A percentile compares a stretch with the other conserved stretches of the same genome.
These are phyloP conservation scores for Leptinotarsa lineolata DNA, from an alignment of 1,140 invertebrate species.

Conservation along the genomic window DNA sequence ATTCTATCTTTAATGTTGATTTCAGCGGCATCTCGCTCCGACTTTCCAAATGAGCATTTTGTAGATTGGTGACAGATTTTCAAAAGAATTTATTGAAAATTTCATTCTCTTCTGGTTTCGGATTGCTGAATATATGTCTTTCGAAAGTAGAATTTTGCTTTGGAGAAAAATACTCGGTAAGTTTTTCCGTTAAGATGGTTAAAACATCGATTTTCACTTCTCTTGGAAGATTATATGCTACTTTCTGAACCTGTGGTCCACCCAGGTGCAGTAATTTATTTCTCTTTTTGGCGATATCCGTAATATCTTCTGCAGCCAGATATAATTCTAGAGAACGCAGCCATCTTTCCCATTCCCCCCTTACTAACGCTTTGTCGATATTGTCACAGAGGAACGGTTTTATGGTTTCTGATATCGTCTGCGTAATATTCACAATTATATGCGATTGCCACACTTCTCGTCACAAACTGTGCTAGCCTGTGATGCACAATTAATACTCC, in stretches of 20 bases:
- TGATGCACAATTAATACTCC: too few relatives aligned
- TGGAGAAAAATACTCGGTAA: conserved; percentile 34
- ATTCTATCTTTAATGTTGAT: too few relatives aligned
- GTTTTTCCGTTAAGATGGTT: conserved; percentile 28
- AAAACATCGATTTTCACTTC: conserved; percentile 35
- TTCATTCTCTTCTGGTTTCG: too few relatives aligned
- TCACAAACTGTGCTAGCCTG: too few relatives aligned
- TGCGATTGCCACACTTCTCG: too few relatives aligned
- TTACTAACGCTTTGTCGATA: conserved; percentile 31
- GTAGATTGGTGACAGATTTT: too few relatives aligned
- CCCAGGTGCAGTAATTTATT: conserved; percentile 44
- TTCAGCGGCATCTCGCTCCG: too few relatives aligned
- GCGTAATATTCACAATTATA: too few relatives aligned
- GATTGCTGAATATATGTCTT: too few relatives aligned
- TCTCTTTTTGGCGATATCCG: conserved; percentile 41
- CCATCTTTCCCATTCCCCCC: conserved; percentile 35
- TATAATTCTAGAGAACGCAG: conserved; percentile 31
- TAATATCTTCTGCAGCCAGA: conserved; percentile 38
- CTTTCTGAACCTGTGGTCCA: conserved; percentile 45
- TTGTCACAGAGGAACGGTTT: conserved; percentile 31
- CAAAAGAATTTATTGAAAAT: too few relatives aligned
- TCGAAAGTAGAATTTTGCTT: conserved; percentile 41
- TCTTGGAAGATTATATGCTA: conserved; percentile 44
- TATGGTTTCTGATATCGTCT: conserved; percentile 1
- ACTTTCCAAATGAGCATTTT: too few relatives aligned